Evolutionary conservation across 2,888 invertebrate genomes (phyloP), one percentile per base, ranked within the genome.

Genomic region (Amphipoea lucens): DNA sequence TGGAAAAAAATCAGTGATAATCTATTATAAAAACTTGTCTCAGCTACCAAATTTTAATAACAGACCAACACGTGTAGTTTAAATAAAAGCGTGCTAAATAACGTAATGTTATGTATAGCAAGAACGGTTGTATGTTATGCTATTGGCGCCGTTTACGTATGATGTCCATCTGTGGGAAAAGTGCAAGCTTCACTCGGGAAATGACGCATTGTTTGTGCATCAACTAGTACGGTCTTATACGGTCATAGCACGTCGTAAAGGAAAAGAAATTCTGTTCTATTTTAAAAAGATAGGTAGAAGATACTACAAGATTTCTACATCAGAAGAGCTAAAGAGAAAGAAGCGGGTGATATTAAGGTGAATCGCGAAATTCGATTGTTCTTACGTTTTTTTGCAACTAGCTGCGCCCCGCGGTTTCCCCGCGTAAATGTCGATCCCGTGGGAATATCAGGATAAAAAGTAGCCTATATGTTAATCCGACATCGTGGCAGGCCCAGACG

Each of bases 161-260:
- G 54, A 14, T 80, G 12, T n/a, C 71, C 75, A 81, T 68, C 11
- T 76, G 65, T 73, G 76, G 65, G 54, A 54, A 81, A 66, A 74
- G 45, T 57, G 65, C 68, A 76, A 40, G 6, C 20, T 20, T 11
- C 76, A 68, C 65, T 51, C n/a, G 2, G 6, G n/a, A 69, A 69
- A 73, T 73, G 76, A 76, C 81, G 51, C 76, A 75, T 81, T 71
- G 81, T 60, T 68, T 71, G 20, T 62, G 20, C 20, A 36, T 51
- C 60, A 79, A 66, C 9, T 14, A 62, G 17, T 66, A 23, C 29
- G 14, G 29, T 63, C 75, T 4, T 60, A 60, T 60, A 45, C 9
- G 69, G 65, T 23, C 63, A 48, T 65, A 11, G 5, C 29, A 20
- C 69, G 14, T 40, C 23, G 36, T 36, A 20, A 12, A 20, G 54